A percentile compares a stretch with the other conserved stretches of the same genome.
Evolutionary conservation across 2,888 invertebrate genomes (phyloP).

Genomic region (Tridacna crocea): DNA sequence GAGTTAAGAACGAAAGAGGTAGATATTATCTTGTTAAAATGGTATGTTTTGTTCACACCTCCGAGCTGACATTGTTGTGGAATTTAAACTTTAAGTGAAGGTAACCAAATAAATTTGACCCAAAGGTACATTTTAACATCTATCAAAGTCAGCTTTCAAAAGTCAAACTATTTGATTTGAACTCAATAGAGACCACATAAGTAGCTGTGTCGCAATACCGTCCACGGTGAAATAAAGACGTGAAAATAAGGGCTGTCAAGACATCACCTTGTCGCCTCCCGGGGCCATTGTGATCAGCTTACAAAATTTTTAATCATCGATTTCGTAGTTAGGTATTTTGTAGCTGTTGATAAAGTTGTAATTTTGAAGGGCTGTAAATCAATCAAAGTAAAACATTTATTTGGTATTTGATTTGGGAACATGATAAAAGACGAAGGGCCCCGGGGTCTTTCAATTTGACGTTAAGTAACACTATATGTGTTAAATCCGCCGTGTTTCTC

Average conservation of each 20-base stretch:
- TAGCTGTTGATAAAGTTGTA: constrained; percentile 55
- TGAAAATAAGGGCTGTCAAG: constrained; percentile 41
- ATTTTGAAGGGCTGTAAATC: constrained; percentile 60
- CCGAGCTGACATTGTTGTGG: background rate
- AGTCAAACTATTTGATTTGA: background rate
- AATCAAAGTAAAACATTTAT: constrained; percentile 55
- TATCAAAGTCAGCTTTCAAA: constrained; percentile 6
- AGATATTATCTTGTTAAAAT: too few relatives aligned
- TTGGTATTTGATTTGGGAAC: constrained; percentile 50
- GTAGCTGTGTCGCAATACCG: constrained; percentile 4
- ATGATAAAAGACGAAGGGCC: constrained; percentile 40
- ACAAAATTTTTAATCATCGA: constrained; percentile 53
- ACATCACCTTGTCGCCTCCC: constrained; percentile 38
- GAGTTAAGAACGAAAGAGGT: too few relatives aligned
- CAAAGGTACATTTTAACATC: constrained; percentile 3
- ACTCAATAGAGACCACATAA: background rate
- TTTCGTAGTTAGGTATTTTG: constrained; percentile 52
- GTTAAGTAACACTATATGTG: constrained; percentile 47
- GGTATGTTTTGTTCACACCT: constrained; percentile 13
- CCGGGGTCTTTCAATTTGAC: constrained; percentile 37
- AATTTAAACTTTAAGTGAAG: constrained; percentile 2
- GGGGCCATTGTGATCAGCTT: constrained; percentile 38
- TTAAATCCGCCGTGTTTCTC: constrained; percentile 43
- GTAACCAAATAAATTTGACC: constrained; percentile 7
- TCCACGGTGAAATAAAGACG: constrained; percentile 44